Conservation (phyloP, 2,113 vertebrate genomes). For the Notothenia rossii region DNA sequence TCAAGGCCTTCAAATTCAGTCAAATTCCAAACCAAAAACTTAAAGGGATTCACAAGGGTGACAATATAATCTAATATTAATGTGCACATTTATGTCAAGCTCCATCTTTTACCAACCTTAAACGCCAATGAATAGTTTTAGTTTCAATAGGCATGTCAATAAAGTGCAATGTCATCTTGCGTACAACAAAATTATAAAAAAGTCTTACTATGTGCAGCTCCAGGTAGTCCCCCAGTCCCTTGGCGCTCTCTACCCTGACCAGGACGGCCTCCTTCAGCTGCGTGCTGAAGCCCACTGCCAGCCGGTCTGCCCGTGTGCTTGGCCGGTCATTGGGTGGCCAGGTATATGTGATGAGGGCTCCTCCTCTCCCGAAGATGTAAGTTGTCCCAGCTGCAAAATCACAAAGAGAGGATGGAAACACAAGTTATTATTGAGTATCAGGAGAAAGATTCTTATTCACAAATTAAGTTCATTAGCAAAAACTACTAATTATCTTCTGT, state of each 20-base stretch:
- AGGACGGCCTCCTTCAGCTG: slow-evolving; percentile 92
- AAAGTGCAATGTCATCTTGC: not conserved
- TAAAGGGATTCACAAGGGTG: not conserved
- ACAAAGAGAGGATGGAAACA: slow-evolving; percentile 29
- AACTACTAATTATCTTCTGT: not conserved
- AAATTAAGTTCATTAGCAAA: not conserved
- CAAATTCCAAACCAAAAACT: not conserved
- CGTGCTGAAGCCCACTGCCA: slow-evolving; percentile 96
- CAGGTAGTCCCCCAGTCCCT: slow-evolving; percentile 93
- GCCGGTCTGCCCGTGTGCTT: slow-evolving; percentile 93
- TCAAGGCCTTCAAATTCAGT: not conserved
- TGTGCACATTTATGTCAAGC: not conserved
- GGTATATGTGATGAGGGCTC: slow-evolving; percentile 94
- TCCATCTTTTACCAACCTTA: not conserved
- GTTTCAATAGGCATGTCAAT: not conserved
- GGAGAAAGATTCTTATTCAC: too few relatives aligned
- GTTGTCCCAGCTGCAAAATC: slow-evolving; percentile 91
- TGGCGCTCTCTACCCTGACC: slow-evolving; percentile 93
- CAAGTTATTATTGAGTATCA: not conserved
- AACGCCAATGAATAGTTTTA: not conserved
- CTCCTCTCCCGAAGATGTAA: slow-evolving; percentile 94
- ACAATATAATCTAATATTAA: not conserved
- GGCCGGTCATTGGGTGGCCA: slow-evolving; percentile 96
- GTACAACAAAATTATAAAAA: not conserved
- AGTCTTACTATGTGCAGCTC: slow-evolving; percentile 93